Base-by-base conservation (phyloP, 2,797 vertebrate species). In the Sebastes minor region DNA sequence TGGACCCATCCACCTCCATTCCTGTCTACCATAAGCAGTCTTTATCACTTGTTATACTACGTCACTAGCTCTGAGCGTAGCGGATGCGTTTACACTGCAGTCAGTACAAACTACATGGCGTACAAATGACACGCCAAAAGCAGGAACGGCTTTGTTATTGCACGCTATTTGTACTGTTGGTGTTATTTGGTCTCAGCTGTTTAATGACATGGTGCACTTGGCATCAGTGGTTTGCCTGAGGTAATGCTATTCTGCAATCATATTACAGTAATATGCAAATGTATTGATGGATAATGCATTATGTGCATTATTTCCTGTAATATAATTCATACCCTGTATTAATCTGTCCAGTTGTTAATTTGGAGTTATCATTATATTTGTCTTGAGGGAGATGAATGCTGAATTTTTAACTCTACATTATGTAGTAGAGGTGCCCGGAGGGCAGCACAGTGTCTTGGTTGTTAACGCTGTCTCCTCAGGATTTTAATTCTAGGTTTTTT, bases 131-230 rank as follows among this genome's bases (percentile, higher is more conserved):
- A 46, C 16, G 6, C 16, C 42, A 46, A 46, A 46, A 46, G 16
- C 42, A 18, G 42, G 42, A 46, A 46, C 42, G 42, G 16, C 42
- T 46, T 46, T 46, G 49, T 20, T 16, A 35, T 35, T 46, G 8
- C 8, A 27, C 30, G 57, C 38, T 59, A 7, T 63, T 52, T 74
- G 53, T 33, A 16, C 30, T 71, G 30, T 30, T 14, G 28, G n/a
- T 16, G 42, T 35, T 69, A n/a, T 46, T 42, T 8, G 13, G 65
- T 61, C 68, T 73, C 16, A 71, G 69, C 76, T 80, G 63, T 25
- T 68, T 25, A 61, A 71, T 46, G 42, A 16, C 60, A 10, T 9
- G 8, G 46, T 49, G 18, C 16, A 71, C 23, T 67, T 60, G 18
- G 38, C 62, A 65, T 81, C 18, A 2, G 1, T 23, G 20, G 23